A percentile compares a stretch with the other conserved stretches of the same genome.
Conservation (phyloP, 1,140 invertebrate genomes). For the Thaumatotibia leucotreta region DNA sequence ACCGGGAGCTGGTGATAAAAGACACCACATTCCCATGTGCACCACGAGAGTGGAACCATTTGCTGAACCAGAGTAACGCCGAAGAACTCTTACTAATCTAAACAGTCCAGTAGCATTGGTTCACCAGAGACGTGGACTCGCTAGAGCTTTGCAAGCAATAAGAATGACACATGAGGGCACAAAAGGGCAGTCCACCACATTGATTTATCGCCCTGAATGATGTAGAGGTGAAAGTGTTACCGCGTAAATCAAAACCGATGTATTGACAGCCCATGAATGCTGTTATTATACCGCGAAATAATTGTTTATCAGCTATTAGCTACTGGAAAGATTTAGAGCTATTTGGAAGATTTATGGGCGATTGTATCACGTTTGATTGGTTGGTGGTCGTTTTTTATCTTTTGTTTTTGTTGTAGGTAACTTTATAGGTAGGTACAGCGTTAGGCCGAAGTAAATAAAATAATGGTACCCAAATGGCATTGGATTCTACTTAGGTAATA, state of each 20-base stretch:
- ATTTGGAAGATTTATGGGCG: conserved; percentile 9
- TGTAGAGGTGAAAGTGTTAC: conserved; percentile 63
- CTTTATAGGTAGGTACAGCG: neutral
- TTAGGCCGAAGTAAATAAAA: neutral
- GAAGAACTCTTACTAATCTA: neutral
- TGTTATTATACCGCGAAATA: conserved; percentile 50
- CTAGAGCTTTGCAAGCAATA: neutral
- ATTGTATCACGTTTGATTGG: neutral
- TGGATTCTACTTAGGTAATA: too few relatives aligned
- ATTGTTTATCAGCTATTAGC: conserved; percentile 27
- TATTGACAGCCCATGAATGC: conserved; percentile 70
- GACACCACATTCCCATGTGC: neutral
- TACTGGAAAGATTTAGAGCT: conserved; percentile 27
- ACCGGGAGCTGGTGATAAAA: conserved; percentile 26
- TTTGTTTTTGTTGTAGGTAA: neutral
- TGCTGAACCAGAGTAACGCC: neutral
- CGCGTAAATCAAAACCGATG: conserved; percentile 62
- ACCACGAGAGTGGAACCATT: neutral
- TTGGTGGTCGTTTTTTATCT: neutral
- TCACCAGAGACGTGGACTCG: neutral
- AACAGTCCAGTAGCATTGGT: neutral
- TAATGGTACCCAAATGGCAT: neutral
- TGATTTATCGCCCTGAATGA: conserved; percentile 63
- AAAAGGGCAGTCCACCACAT: conserved; percentile 44
- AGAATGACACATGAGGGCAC: conserved; percentile 15